Conservation (phyloP, 2,888 invertebrate species). For the Melieria omissa region DNA sequence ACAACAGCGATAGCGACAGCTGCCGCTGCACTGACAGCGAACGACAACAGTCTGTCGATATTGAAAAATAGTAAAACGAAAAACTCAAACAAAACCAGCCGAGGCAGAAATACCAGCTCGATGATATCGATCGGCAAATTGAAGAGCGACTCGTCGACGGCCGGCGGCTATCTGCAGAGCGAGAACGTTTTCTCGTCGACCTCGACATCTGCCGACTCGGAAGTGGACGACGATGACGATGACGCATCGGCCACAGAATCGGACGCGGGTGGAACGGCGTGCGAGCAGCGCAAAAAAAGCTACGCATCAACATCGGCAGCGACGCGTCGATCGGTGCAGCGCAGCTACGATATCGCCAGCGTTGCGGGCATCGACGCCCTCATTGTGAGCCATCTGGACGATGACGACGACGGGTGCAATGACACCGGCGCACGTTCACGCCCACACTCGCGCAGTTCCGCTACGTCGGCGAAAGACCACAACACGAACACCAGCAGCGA, state of each 20-base stretch:
- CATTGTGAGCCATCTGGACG: constrained; percentile 40
- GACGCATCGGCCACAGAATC: constrained; percentile 27
- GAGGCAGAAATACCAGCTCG: constrained; percentile 23
- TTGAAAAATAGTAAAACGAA: constrained; percentile 14
- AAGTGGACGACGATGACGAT: constrained; percentile 55
- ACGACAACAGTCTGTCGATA: constrained; percentile 34
- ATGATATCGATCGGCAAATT: constrained; percentile 51
- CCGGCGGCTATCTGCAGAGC: constrained; percentile 66
- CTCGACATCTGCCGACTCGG: constrained; percentile 60
- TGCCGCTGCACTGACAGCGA: constrained; percentile 3
- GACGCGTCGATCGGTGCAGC: constrained; percentile 53
- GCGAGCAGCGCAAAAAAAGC: constrained; percentile 2
- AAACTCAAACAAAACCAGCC: neutral
- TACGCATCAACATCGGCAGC: constrained; percentile 1
- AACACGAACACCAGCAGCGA: constrained; percentile 48
- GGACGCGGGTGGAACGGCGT: constrained; percentile 13
- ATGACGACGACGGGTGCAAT: constrained; percentile 15
- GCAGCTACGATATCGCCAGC: constrained; percentile 61
- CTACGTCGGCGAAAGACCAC: constrained; percentile 56
- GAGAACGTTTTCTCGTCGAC: constrained; percentile 71
- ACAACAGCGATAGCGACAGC: constrained; percentile 34
- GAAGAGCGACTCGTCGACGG: constrained; percentile 27
- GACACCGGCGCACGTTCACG: neutral
- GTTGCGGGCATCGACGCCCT: constrained; percentile 46
- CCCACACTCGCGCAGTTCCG: constrained; percentile 31